A percentile compares a stretch with the other conserved stretches of the same genome.
Conservation (phyloP, 2,797 vertebrate genomes). For the Lacerta viridis region DNA sequence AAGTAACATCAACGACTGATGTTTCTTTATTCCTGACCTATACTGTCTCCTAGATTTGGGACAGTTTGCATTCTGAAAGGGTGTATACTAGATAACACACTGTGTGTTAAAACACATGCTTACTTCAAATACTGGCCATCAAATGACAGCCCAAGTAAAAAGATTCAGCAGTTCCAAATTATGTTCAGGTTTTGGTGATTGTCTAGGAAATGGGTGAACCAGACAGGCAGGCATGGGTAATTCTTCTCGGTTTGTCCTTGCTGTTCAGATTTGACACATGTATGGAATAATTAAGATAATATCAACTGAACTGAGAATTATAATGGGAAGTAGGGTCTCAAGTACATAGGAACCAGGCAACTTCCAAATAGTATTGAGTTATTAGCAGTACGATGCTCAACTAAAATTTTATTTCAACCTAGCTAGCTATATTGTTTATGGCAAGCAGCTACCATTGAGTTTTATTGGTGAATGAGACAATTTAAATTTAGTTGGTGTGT, state of each 20-base stretch:
- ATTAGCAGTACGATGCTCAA: background rate
- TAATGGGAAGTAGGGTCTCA: background rate
- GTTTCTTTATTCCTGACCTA: background rate
- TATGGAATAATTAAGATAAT: background rate
- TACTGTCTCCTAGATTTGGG: background rate
- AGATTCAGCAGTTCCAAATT: background rate
- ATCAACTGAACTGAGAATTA: background rate
- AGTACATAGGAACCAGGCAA: background rate
- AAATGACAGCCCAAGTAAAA: background rate
- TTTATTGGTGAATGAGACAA: background rate
- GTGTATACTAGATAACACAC: background rate
- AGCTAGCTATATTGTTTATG: background rate
- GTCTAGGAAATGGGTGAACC: background rate
- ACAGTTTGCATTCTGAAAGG: background rate
- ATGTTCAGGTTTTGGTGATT: background rate
- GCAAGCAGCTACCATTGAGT: background rate
- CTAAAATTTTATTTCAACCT: background rate
- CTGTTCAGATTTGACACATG: conserved; percentile 9
- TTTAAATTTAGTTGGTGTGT: background rate
- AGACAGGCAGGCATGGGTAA: background rate
- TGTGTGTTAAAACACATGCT: background rate
- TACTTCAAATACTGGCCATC: background rate
- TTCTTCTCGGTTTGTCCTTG: background rate
- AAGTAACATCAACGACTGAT: background rate
- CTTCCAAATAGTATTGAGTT: background rate